A percentile compares a stretch with the other conserved stretches of the same genome.
Conservation (phyloP, 2,888 invertebrate genomes). For the Nebria salina region DNA sequence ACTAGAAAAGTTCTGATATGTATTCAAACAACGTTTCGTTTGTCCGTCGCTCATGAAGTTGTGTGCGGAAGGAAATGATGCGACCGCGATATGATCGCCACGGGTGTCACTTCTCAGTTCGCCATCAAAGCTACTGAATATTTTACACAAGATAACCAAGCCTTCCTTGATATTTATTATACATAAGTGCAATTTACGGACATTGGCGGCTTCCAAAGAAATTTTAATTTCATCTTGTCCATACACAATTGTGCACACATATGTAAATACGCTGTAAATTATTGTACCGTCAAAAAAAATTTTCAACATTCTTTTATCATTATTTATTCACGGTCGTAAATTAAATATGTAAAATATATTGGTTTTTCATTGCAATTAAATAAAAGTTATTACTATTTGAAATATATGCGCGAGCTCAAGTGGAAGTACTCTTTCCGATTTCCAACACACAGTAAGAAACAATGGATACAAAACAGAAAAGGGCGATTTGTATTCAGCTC, state of each 20-base stretch:
- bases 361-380: neutral
- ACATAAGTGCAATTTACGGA: too few relatives aligned
- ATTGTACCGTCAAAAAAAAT: too few relatives aligned
- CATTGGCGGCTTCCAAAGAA: too few relatives aligned
- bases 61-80: neutral
- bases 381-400: neutral
- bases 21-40: too few relatives aligned
- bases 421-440: neutral
- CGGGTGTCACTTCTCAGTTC: neutral
- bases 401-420: neutral
- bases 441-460: neutral
- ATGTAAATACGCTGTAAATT: too few relatives aligned
- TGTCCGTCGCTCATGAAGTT: too few relatives aligned
- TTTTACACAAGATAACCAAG: neutral
- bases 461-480: neutral
- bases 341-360: neutral
- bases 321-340: neutral
- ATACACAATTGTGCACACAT: too few relatives aligned
- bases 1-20: too few relatives aligned
- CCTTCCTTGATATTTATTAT: too few relatives aligned
- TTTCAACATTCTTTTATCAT: neutral
- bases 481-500: neutral
- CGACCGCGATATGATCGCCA: constrained; percentile 4
- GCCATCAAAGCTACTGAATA: constrained; percentile 21
- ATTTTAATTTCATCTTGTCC: too few relatives aligned